Evolutionary conservation across 2,113 vertebrate species (phyloP).

Genomic region (Phoenicopterus ruber): DNA sequence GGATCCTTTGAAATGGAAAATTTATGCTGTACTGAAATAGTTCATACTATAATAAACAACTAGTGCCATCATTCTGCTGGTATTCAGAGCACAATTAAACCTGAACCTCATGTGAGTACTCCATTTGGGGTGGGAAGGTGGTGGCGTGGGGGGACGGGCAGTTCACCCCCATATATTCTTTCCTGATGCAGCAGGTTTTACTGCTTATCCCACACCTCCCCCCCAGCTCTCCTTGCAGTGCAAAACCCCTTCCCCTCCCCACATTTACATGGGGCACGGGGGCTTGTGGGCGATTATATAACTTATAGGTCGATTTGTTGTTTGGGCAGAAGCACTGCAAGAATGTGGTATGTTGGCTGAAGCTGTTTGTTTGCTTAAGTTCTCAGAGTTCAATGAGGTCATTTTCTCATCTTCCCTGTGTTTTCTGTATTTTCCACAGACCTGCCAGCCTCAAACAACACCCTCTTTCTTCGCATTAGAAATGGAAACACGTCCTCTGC

Average conservation of each 20-base stretch:
- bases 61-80: constrained; percentile 32
- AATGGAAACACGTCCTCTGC: constrained; percentile 80
- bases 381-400: constrained; percentile 75
- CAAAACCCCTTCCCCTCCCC: neutral
- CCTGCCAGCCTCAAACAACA: constrained; percentile 78
- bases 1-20: constrained; percentile 42
- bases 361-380: constrained; percentile 69
- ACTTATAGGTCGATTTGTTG: constrained; percentile 1
- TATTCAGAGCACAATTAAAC: neutral
- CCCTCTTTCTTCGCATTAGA: constrained; percentile 81
- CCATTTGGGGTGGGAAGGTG: neutral
- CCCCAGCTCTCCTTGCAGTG: neutral
- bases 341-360: constrained; percentile 43
- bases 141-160: neutral
- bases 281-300: neutral
- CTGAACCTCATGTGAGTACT: neutral
- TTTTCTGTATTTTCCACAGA: constrained; percentile 77
- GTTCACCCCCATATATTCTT: neutral
- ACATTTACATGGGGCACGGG: neutral
- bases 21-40: constrained; percentile 32
- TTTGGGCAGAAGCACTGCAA: neutral
- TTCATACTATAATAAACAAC: constrained; percentile 22
- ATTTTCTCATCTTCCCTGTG: constrained; percentile 76
- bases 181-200: neutral
- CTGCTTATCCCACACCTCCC: neutral